Base-by-base conservation (phyloP, 2,888 invertebrate genomes). In the Ophion costatus region DNA sequence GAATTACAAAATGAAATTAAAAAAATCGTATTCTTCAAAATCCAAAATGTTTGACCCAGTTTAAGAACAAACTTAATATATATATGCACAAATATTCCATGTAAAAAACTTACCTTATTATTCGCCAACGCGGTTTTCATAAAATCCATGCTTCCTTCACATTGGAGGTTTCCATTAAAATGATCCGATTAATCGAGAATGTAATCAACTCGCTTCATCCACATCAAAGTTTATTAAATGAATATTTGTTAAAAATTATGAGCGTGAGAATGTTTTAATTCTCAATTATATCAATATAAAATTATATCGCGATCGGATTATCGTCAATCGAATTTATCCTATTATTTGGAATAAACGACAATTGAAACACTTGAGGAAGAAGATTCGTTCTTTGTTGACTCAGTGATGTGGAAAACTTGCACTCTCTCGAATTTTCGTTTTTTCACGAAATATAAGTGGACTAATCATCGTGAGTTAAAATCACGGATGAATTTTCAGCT, bases 91-190 rank as follows among this genome's bases (percentile, higher is more conserved):
- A 14, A 24, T 24, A 7, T 17, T 51, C 45, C 2, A 14, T 29
- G 9, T 22, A 24, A 45, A 24, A 82, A 22, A 83, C 80, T 83
- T 69, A 83, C 83, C 79, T 33, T 75, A 57, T 64, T 45, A 45
- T 59, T 51, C 42, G 33, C 29, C 45, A 22, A 79, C 74, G 38
- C 38, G 10, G 20, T 11, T 38, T 33, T 74, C 20, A 1, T 9
- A n/a, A 75, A 79, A 83, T 80, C 79, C 80, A 76, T 83, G 17
- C 1, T 56, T 67, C 45, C 3, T 69, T 20, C 10, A 51, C 51
- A 51, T 24, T 51, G 14, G 0, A 45, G 3, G 45, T 51, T 9
- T 2, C 9, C 69, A 9, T 51, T 7, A 24, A 22, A n/a, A 38
- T 29, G 29, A 33, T 38, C 7, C 20, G n/a, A 42, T 67, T 5